phyloP scores from a whole-genome alignment of 2,888 invertebrate species.

The Xestoiulus laeticollis region DNA sequence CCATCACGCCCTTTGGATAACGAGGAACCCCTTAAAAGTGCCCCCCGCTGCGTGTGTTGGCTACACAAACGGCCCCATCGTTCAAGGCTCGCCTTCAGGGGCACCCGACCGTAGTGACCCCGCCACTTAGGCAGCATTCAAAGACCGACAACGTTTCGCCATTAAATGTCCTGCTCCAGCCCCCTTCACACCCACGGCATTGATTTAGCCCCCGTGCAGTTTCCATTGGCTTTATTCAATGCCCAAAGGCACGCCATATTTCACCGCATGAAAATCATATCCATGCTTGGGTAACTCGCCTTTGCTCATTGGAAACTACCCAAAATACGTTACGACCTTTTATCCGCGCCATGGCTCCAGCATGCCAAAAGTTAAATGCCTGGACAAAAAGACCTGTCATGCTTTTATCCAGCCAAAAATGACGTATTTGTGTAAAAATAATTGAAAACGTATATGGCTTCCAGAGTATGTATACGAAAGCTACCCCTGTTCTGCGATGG shows the following conservation, averaged over 20 bases:
- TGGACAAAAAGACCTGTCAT: not conserved
- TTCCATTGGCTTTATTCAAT: not conserved
- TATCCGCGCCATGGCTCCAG: not conserved
- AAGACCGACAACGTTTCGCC: constrained; percentile 1
- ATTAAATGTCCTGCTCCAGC: not conserved
- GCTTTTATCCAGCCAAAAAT: not conserved
- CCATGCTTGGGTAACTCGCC: constrained; percentile 17
- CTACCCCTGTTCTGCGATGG: no score
- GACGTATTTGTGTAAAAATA: not conserved
- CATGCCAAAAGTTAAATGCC: constrained; percentile 6
- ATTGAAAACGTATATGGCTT: not conserved
- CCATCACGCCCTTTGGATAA: constrained; percentile 33
- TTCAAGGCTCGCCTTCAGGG: constrained; percentile 34
- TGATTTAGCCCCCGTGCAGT: constrained; percentile 30
- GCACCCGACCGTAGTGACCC: constrained; percentile 33
- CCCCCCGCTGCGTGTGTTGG: constrained; percentile 21
- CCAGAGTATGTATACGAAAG: not conserved
- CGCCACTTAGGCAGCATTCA: constrained; percentile 25
- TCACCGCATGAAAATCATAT: not conserved
- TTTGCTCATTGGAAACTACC: not conserved
- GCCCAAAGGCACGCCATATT: constrained; percentile 23
- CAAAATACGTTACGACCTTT: not conserved
- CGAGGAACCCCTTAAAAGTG: not conserved
- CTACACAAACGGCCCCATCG: constrained; percentile 37
- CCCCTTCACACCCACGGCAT: constrained; percentile 37